These are phyloP conservation scores for Caprella mutica DNA, from an alignment of 2,888 invertebrate species.

Conservation along the genomic window DNA sequence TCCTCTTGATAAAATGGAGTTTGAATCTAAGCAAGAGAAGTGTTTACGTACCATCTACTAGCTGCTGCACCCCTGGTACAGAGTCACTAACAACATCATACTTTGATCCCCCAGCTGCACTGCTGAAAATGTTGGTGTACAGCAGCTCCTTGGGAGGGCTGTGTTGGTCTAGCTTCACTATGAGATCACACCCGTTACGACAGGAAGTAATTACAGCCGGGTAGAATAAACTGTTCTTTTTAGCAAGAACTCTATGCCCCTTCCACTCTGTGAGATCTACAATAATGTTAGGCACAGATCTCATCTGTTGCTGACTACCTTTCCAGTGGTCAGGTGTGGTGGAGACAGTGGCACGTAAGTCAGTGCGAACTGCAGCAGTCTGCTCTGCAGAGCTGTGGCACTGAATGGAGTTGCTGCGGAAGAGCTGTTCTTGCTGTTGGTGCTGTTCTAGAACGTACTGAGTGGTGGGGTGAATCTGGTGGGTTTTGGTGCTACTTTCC, in stretches of 20 bases:
- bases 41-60: too few species aligned
- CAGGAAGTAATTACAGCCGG: constrained; percentile 68
- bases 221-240: constrained; percentile 65
- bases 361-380: constrained; percentile 17
- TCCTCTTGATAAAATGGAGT: too few species aligned
- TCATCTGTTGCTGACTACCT: too few species aligned
- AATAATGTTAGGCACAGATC: constrained; percentile 13
- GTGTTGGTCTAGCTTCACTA: constrained; percentile 72
- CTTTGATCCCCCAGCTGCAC: constrained; percentile 51
- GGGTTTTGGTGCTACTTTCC: too few species aligned
- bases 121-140: constrained; percentile 57
- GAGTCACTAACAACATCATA: constrained; percentile 87
- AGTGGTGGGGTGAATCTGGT: too few species aligned
- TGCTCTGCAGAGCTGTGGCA: too few species aligned
- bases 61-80: constrained; percentile 64
- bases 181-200: constrained; percentile 49
- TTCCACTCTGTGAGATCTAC: constrained; percentile 87
- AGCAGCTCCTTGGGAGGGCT: constrained; percentile 47
- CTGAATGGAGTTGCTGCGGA: too few species aligned
- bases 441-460: too few species aligned
- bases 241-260: constrained; percentile 81
- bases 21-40: too few species aligned
- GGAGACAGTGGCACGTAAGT: not conserved
- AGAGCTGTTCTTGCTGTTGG: too few species aligned
- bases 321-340: constrained; percentile 26